phyloP scores from a whole-genome alignment of 2,113 vertebrate species.

The Arizona elegans region DNA sequence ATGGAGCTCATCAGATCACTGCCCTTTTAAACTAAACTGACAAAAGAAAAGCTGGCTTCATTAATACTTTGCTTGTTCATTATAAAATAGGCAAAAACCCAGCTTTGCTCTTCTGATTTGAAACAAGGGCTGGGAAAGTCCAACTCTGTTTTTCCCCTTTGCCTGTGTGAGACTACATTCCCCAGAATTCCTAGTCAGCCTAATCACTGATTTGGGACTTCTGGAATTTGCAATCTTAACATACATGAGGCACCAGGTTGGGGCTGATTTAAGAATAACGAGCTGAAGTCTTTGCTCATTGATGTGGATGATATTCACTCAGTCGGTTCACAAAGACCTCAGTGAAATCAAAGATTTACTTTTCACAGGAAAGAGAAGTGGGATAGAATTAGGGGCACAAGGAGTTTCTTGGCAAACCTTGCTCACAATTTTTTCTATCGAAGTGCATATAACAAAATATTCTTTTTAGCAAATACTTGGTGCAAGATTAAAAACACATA shows the following conservation, averaged over 20 bases:
- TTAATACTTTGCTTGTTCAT: constrained; percentile 65
- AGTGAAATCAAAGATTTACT: constrained; percentile 38
- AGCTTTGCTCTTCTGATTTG: constrained; percentile 44
- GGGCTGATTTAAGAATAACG: constrained; percentile 41
- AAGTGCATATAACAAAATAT: constrained; percentile 14
- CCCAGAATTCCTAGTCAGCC: neutral
- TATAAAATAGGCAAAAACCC: constrained; percentile 47
- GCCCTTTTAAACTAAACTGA: constrained; percentile 60
- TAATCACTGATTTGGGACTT: neutral
- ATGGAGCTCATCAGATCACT: constrained; percentile 49
- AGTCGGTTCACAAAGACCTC: constrained; percentile 55
- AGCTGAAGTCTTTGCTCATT: constrained; percentile 59
- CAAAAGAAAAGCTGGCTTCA: constrained; percentile 63
- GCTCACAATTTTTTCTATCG: neutral
- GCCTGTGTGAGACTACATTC: neutral
- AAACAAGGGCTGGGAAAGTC: constrained; percentile 60
- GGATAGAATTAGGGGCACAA: constrained; percentile 41
- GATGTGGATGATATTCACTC: constrained; percentile 61
- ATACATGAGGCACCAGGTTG: neutral
- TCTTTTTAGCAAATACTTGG: neutral
- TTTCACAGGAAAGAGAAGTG: constrained; percentile 18
- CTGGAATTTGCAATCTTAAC: neutral
- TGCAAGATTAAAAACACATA: neutral
- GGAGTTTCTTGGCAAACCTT: constrained; percentile 39
- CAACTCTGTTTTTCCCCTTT: constrained; percentile 15